phyloP scores from a whole-genome alignment of 2,113 vertebrate species.

The Maccullochella peelii region DNA sequence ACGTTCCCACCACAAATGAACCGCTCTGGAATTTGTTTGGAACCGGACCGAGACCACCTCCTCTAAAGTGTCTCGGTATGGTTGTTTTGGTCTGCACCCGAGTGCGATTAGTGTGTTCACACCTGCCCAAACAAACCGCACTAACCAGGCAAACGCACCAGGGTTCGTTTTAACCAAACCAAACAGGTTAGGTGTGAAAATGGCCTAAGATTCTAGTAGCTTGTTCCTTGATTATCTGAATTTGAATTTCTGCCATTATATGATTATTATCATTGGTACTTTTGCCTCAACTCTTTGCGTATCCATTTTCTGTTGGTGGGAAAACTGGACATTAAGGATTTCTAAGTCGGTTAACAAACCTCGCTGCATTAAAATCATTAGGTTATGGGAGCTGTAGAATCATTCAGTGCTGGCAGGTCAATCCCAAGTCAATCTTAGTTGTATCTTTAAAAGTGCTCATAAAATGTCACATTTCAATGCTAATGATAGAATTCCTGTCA shows the following conservation, averaged over 20 bases:
- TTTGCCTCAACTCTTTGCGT: neutral
- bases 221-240: neutral
- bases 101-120: no score
- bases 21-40: no score
- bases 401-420: neutral
- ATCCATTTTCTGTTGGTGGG: constrained; percentile 15
- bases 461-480: neutral
- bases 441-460: neutral
- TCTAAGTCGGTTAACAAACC: neutral
- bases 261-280: constrained; percentile 10
- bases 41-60: no score
- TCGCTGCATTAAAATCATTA: neutral
- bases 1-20: no score
- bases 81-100: no score
- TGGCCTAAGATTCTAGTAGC: no score
- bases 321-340: constrained; percentile 1
- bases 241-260: neutral
- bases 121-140: no score
- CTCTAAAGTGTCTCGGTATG: no score
- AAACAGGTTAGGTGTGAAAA: no score
- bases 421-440: neutral
- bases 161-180: no score
- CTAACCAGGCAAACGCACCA: no score
- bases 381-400: neutral
- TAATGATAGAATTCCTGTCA: neutral